A percentile compares a stretch with the other conserved stretches of the same genome.
phyloP scores from a whole-genome alignment of 2,888 invertebrate genomes.

The Coenonympha arcania region DNA sequence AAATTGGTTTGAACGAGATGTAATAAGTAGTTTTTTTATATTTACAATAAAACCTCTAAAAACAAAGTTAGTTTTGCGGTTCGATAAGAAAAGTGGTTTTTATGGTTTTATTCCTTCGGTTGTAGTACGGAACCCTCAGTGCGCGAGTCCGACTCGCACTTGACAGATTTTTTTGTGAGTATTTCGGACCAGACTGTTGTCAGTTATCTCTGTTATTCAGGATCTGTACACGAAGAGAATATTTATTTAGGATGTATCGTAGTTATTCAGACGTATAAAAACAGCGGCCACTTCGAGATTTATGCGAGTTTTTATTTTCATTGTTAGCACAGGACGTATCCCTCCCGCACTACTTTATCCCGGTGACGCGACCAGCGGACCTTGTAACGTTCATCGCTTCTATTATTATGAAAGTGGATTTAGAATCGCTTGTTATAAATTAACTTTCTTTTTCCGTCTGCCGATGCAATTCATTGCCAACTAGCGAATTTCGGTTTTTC shows the following conservation, averaged over 20 bases:
- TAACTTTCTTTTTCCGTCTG: background rate
- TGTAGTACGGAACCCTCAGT: no score
- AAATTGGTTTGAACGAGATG: no score
- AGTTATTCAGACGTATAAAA: slow-evolving; percentile 22
- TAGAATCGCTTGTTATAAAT: background rate
- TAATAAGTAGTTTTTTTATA: no score
- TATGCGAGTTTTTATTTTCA: slow-evolving; percentile 19
- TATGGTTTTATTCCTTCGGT: no score
- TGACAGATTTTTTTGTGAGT: no score
- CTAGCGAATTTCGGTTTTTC: no score
- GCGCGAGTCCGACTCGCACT: no score
- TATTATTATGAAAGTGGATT: background rate
- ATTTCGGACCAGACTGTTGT: no score
- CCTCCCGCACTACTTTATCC: background rate
- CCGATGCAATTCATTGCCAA: background rate
- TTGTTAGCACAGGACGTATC: slow-evolving; percentile 15
- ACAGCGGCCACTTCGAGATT: slow-evolving; percentile 24
- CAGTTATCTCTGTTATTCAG: slow-evolving; percentile 2
- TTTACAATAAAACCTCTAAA: no score
- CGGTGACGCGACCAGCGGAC: background rate
- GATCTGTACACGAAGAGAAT: slow-evolving; percentile 8
- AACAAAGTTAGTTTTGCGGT: no score
- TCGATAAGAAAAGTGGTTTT: no score
- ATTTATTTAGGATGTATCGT: slow-evolving; percentile 25
- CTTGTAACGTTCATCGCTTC: background rate